Evolutionary conservation across 2,113 vertebrate species (phyloP).

Genomic region (Leucosticte australis): DNA sequence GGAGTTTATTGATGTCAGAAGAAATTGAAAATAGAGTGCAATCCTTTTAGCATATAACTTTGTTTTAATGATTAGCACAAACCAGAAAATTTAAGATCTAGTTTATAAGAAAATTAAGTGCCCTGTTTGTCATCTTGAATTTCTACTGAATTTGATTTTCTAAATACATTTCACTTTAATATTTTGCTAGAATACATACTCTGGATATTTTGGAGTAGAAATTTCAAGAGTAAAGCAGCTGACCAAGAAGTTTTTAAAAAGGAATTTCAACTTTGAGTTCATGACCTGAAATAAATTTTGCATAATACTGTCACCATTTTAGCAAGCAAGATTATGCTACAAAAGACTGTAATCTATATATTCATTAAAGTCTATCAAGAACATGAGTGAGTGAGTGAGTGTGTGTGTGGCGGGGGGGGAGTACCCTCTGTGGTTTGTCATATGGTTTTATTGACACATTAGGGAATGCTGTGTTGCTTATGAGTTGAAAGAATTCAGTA

Average conservation of each 20-base stretch:
- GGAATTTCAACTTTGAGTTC: background rate
- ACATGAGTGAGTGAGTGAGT: background rate
- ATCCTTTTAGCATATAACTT: background rate
- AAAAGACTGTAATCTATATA: slow-evolving; percentile 1
- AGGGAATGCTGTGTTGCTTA: background rate
- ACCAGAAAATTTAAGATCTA: background rate
- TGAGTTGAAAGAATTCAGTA: background rate
- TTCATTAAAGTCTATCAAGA: slow-evolving; percentile 27
- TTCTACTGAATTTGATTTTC: background rate
- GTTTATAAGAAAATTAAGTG: background rate
- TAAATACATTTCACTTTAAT: background rate
- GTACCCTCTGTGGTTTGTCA: background rate
- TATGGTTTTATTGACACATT: background rate
- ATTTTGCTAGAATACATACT: background rate
- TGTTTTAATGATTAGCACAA: background rate
- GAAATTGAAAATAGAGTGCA: background rate
- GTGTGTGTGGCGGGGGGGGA: background rate
- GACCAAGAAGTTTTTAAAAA: background rate
- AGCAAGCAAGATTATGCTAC: background rate
- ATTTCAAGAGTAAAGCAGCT: background rate
- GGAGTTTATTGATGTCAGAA: background rate
- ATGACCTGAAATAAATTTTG: background rate
- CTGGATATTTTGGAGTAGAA: background rate
- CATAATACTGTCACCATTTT: background rate
- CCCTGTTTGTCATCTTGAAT: background rate